Evolutionary conservation across 2,888 invertebrate genomes (phyloP).

Genomic region (Tortricodes alternella): DNA sequence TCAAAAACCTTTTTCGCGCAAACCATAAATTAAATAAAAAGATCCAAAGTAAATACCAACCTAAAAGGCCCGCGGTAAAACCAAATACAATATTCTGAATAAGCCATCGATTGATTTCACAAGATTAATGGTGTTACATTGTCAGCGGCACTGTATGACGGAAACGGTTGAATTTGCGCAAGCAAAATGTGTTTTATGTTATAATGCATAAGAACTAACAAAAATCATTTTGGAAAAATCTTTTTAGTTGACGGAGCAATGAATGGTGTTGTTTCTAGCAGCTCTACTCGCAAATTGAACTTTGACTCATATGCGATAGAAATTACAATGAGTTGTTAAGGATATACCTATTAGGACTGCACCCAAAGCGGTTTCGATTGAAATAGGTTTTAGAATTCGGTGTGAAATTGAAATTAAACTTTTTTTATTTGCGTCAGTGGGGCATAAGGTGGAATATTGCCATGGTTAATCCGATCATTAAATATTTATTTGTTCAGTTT

Average conservation of each 20-base stretch:
- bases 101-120: slow-evolving; percentile 83
- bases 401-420: slow-evolving; percentile 77
- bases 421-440: slow-evolving; percentile 56
- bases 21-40: slow-evolving; percentile 77
- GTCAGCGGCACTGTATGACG: slow-evolving; percentile 78
- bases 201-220: slow-evolving; percentile 57
- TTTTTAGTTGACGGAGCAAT: slow-evolving; percentile 63
- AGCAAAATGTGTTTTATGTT: slow-evolving; percentile 66
- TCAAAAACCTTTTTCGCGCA: slow-evolving; percentile 57
- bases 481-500: slow-evolving; percentile 71
- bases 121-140: slow-evolving; percentile 82
- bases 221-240: slow-evolving; percentile 61
- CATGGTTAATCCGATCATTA: slow-evolving; percentile 61
- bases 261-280: slow-evolving; percentile 60
- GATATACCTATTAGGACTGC: slow-evolving; percentile 37
- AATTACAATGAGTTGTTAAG: slow-evolving; percentile 39
- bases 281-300: slow-evolving; percentile 38
- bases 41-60: slow-evolving; percentile 78
- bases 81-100: slow-evolving; percentile 82
- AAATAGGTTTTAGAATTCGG: slow-evolving; percentile 74
- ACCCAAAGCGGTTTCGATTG: slow-evolving; percentile 50
- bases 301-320: slow-evolving; percentile 34
- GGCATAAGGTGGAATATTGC: slow-evolving; percentile 47
- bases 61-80: slow-evolving; percentile 75
- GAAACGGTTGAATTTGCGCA: slow-evolving; percentile 60